Evolutionary conservation across 2,888 invertebrate species (phyloP).

Genomic region (Scrobipalpa costella): DNA sequence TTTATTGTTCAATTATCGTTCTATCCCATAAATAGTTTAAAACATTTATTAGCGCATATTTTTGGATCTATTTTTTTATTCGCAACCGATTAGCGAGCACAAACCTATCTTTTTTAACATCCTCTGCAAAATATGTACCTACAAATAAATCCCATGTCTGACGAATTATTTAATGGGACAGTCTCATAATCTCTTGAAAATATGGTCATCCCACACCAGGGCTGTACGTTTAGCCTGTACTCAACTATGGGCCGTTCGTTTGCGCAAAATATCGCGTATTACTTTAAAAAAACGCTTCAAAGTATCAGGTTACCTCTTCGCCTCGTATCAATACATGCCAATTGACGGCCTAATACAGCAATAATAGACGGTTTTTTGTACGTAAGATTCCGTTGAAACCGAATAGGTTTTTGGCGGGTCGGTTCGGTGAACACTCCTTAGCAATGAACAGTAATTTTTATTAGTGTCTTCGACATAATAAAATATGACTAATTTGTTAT

Average conservation of each 20-base stretch:
- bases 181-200: background rate
- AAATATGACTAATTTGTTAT: no score
- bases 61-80: no score
- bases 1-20: no score
- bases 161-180: background rate
- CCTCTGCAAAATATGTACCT: no score
- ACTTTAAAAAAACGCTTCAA: slow-evolving; percentile 32
- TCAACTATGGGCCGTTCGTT: slow-evolving; percentile 38
- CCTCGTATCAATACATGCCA: slow-evolving; percentile 58
- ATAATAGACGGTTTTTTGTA: slow-evolving; percentile 44
- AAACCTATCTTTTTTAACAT: no score
- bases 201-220: slow-evolving; percentile 6
- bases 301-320: slow-evolving; percentile 51
- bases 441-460: no score
- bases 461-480: no score
- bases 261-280: slow-evolving; percentile 28
- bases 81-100: no score
- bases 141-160: no score
- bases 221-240: slow-evolving; percentile 13
- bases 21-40: no score
- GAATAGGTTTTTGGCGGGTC: background rate
- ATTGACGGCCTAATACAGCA: slow-evolving; percentile 58
- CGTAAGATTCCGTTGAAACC: background rate
- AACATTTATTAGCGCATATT: no score
- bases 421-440: background rate